Base-by-base conservation (phyloP, 2,888 invertebrate genomes). In the Sarcophaga variegata region DNA sequence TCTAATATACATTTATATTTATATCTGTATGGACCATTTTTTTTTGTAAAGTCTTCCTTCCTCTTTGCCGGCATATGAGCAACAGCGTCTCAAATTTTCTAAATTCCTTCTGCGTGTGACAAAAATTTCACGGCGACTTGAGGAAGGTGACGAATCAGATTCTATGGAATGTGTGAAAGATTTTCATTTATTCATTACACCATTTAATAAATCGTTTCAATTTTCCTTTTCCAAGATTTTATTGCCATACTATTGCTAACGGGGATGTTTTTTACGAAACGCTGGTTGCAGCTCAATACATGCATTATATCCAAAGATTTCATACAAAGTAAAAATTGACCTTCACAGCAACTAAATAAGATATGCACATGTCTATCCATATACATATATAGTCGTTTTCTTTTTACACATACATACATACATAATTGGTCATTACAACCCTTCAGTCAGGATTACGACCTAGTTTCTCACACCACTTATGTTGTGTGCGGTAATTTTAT, bases 71-170 rank as follows among this genome's bases (percentile, higher is more conserved):
- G 63, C 71, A 25, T 79, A 63, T 84, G 70, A 80, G 76, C 84
- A 84, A 80, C 76, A 84, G 80, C 80, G 64, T 80, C 69, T 14
- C 49, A 27, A 76, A 76, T 76, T 70, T 54, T 79, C 59, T 20
- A 80, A 84, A 84, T 84, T 84, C 84, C 71, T 80, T 81, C 70
- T 84, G 80, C 84, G 80, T 84, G 84, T 66, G 75, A 76, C 75
- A 80, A 64, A 76, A 80, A 81, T 80, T 84, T 84, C 71, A 80
- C 76, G 80, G 60, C 70, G 76, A 62, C 70, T 84, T 84, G 75
- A 71, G 66, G 37, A 76, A 84, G 60, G 76, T 81, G 80, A 80
- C 80, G 76, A 80, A 81, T 84, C 80, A 66, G 70, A 70, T 81
- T 71, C 71, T 62, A 22, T 81, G 60, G 76, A 84, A 80, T 84